Evolutionary conservation across 2,797 vertebrate species (phyloP), one percentile per base, ranked within the genome.

Genomic region (Falco biarmicus): DNA sequence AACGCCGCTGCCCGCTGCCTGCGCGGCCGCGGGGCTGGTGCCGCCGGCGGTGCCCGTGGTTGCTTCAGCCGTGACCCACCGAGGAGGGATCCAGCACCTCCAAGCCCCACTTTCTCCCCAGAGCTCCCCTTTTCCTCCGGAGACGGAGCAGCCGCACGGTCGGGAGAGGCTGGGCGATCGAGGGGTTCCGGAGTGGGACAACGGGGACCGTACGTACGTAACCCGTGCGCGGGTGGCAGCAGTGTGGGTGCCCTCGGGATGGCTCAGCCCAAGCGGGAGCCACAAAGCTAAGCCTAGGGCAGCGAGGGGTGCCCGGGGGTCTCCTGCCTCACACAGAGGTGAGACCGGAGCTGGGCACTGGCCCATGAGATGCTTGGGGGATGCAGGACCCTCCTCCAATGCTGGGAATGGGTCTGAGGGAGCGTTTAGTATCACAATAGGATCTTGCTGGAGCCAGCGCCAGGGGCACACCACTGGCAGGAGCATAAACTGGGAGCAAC

Each of bases 401-500:
- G 29, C 76, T 15, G 61, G 39, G 32, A 24, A 68, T 5, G 25
- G 66, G 5, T 22, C 41, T 14, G 21, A 28, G 76, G 28, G 43
- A 15, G 11, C 1, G 17, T 26, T 85, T 41, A 3, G 4, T 26
- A 16, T 4, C 32, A 0, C 6, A 1, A 5, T 0, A 7, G 37
- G 32, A 11, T n/a, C 32, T 17, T 16, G 37, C 22, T 1, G 3
- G 65, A 25, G 45, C 1, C 1, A 73, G 53, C 14, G 13, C 8
- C 5, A 3, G 63, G 41, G 21, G 13, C 28, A 12, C 19, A 3
- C 9, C 11, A 1, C 14, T 1, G 8, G 6, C 19, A 45, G 56
- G 34, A 26, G 12, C 11, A 1, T 15, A 37, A 37, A 34, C 19
- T 2, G 0, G 53, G 34, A 37, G 3, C 4, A n/a, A 25, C 3